A percentile compares a stretch with the other conserved stretches of the same genome.
phyloP scores from a whole-genome alignment of 2,888 invertebrate species.

The Scaptomyza cyrtandrae region DNA sequence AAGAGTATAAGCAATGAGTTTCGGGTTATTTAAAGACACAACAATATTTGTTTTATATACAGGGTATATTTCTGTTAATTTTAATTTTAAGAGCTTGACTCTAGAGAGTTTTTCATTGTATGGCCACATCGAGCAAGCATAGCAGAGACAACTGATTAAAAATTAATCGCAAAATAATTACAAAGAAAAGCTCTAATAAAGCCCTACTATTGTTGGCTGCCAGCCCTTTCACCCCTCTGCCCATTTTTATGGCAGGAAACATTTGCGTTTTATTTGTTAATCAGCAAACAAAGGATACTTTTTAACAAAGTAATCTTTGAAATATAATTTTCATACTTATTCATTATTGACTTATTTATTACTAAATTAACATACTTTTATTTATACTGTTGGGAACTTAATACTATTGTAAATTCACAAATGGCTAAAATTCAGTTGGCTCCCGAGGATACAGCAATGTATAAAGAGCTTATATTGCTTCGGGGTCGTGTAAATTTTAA shows the following conservation, averaged over 20 bases:
- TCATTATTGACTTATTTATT: constrained; percentile 25
- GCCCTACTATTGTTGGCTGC: constrained; percentile 39
- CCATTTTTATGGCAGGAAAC: constrained; percentile 30
- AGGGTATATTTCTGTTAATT: too few species aligned
- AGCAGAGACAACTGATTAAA: too few species aligned
- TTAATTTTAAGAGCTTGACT: background rate
- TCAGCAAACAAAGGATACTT: constrained; percentile 49
- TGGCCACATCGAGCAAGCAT: too few species aligned
- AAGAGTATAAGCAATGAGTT: too few species aligned
- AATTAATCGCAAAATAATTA: constrained; percentile 47
- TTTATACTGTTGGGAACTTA: background rate
- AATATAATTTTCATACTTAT: background rate
- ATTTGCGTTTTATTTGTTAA: constrained; percentile 56
- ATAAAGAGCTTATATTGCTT: constrained; percentile 42
- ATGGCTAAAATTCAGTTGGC: constrained; percentile 50
- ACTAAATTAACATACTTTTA: constrained; percentile 45
- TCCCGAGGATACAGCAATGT: constrained; percentile 41
- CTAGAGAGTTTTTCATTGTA: background rate
- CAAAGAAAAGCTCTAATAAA: constrained; percentile 43
- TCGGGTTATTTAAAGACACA: constrained; percentile 7
- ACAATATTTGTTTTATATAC: too few species aligned
- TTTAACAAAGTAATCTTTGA: background rate
- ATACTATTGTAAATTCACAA: background rate
- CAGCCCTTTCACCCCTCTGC: too few species aligned
- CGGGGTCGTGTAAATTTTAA: constrained; percentile 36